Evolutionary conservation across 2,797 vertebrate species (phyloP).

Genomic region (Poeciliopsis paucimaculata): DNA sequence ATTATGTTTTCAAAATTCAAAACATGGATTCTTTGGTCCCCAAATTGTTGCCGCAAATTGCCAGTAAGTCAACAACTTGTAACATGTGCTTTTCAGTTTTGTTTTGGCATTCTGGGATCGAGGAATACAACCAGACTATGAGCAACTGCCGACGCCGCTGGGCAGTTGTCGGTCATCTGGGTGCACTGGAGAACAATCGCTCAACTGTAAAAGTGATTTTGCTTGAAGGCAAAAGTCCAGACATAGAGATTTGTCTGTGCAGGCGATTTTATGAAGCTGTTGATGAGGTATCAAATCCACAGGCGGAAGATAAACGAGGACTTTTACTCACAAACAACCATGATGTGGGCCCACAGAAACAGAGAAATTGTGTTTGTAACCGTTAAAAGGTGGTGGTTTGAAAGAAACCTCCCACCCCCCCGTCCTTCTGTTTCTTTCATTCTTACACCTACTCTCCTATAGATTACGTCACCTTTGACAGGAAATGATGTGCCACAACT

Average conservation of each 20-base stretch:
- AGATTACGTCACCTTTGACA: slow-evolving; percentile 66
- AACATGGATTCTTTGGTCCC: slow-evolving; percentile 35
- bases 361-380: slow-evolving; percentile 31
- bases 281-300: slow-evolving; percentile 28
- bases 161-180: slow-evolving; percentile 43
- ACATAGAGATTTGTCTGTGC: slow-evolving; percentile 57
- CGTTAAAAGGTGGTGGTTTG: slow-evolving; percentile 50
- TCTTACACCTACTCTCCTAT: slow-evolving; percentile 54
- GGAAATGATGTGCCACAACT: slow-evolving; percentile 59
- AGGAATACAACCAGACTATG: background rate
- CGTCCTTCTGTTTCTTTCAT: slow-evolving; percentile 21
- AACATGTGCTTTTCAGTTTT: background rate
- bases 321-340: background rate
- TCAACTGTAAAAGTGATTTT: slow-evolving; percentile 45
- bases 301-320: slow-evolving; percentile 9
- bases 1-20: slow-evolving; percentile 22
- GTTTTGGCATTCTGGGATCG: background rate
- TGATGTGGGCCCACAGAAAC: background rate
- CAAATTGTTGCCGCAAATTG: background rate
- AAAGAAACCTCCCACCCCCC: slow-evolving; percentile 29
- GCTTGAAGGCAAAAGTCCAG: slow-evolving; percentile 51
- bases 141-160: slow-evolving; percentile 18
- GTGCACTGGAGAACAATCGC: slow-evolving; percentile 33
- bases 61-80: background rate
- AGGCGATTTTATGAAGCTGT: slow-evolving; percentile 43